These are phyloP conservation scores for Felis chaus DNA, from an alignment of 2,113 vertebrate species.

Conservation along the genomic window DNA sequence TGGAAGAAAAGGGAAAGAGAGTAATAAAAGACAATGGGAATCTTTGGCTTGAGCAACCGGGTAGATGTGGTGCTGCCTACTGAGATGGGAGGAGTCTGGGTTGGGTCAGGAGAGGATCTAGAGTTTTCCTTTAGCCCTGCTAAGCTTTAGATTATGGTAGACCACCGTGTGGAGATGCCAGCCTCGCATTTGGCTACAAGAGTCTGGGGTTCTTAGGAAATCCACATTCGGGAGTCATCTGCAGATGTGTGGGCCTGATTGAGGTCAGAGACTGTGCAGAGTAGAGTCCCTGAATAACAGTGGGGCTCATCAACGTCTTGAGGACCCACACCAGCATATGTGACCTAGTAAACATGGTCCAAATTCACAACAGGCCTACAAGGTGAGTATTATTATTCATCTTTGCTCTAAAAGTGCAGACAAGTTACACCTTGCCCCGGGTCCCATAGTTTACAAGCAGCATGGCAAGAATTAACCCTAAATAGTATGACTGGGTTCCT, in stretches of 20 bases:
- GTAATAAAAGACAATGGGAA: background rate
- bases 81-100: background rate
- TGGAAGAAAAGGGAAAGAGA: background rate
- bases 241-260: background rate
- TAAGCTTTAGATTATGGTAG: background rate
- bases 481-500: background rate
- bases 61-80: background rate
- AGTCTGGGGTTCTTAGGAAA: background rate
- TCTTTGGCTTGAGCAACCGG: background rate
- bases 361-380: background rate
- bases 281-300: background rate
- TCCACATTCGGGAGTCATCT: background rate
- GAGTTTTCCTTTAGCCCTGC: background rate
- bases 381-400: background rate
- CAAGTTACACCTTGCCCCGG: background rate
- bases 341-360: background rate
- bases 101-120: background rate
- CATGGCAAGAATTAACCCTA: background rate
- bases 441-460: background rate
- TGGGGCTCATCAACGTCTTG: background rate
- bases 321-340: background rate
- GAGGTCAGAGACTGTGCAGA: background rate
- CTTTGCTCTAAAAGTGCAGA: background rate
- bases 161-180: background rate
- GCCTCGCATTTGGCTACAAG: background rate